Evolutionary conservation across 2,888 invertebrate genomes (phyloP), one percentile per base, ranked within the genome.

Genomic region (Trichopoda pennipes): DNA sequence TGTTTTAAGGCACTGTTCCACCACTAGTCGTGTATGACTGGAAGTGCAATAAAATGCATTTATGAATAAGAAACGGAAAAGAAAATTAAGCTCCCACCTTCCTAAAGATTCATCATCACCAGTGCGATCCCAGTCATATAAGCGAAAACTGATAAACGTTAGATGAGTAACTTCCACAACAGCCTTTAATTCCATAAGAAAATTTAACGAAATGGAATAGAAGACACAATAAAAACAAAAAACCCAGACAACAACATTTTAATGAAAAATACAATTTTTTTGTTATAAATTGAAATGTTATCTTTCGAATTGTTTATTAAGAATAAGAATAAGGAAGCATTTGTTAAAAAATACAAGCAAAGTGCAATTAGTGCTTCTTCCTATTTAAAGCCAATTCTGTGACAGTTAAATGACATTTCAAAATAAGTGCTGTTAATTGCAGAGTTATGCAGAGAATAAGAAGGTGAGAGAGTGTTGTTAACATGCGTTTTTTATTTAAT

Each of bases 41-140:
- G 3, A 7, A 3, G 12, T 38, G 19, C 1, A 51, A 21, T 10
- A 44, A 4, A 51, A 51, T 21, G 12, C 1, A 21, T 14, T 42
- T 35, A 42, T 63, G 4, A 44, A 76, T 47, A 49, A 55, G 47
- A 47, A 79, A n/a, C n/a, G n/a, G n/a, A n/a, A n/a, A n/a, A n/a
- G n/a, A n/a, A n/a, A n/a, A n/a, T n/a, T n/a, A n/a, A 68, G 42
- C 53, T 92, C 93, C 92, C 93, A 96, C 96, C 97, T 97, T 94
- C 98, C 98, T 88, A 98, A 94, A 88, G 95, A 94, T 92, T 98
- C 98, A 92, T 98, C 98, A 91, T 95, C 94, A 90, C 95, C 96
- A 87, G 96, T 95, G 89, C 95, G 95, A 93, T 98, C 98, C 94
- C 97, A 96, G 94, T 98, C 98, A 94, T 93, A 96, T 88, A 98